Evolutionary conservation across 2,113 vertebrate genomes (phyloP).

Genomic region (Callorhinus ursinus): DNA sequence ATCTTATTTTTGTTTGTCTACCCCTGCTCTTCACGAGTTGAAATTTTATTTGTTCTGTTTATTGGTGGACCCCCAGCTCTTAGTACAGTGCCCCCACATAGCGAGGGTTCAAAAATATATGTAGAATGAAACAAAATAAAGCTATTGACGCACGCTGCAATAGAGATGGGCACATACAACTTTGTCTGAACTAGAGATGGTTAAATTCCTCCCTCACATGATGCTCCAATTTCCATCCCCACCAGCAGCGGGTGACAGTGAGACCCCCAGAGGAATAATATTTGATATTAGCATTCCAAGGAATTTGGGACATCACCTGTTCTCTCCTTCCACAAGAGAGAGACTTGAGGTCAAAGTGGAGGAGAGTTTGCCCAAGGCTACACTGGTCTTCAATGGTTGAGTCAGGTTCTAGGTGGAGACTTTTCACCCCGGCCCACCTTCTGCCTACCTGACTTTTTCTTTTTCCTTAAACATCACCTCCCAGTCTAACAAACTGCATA

Average conservation of each 20-base stretch:
- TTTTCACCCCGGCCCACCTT: neutral
- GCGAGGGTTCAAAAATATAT: neutral
- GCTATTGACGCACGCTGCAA: accelerated
- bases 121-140: neutral
- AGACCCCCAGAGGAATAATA: neutral
- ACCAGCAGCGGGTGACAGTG: too few species aligned
- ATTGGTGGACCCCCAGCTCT: neutral
- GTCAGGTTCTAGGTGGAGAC: too few species aligned
- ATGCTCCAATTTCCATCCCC: neutral
- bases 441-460: neutral
- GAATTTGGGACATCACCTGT: neutral
- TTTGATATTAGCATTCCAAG: neutral
- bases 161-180: accelerated
- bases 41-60: neutral
- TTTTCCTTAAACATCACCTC: neutral
- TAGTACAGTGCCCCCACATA: neutral
- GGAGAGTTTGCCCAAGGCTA: neutral
- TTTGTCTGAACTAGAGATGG: neutral
- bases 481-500: neutral
- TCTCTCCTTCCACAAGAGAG: neutral
- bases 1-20: neutral
- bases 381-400: accelerated
- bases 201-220: neutral
- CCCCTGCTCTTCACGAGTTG: neutral
- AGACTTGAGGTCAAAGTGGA: neutral